These are phyloP conservation scores for Boloria selene DNA, from an alignment of 2,888 invertebrate species.

Conservation along the genomic window DNA sequence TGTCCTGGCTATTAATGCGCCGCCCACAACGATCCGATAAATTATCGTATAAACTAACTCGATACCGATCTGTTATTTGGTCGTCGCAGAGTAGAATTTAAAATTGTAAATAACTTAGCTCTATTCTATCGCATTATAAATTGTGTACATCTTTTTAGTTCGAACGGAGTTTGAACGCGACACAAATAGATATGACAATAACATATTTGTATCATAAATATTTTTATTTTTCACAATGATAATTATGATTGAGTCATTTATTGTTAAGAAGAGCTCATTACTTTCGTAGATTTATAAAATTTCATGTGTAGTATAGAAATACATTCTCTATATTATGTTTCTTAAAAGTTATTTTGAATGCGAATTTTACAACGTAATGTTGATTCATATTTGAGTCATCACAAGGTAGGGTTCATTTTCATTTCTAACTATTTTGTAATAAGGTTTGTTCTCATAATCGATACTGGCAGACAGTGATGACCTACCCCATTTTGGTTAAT, in stretches of 20 bases:
- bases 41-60: slow-evolving; percentile 48
- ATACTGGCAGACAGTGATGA: slow-evolving; percentile 27
- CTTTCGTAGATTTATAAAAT: background rate
- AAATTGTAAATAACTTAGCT: slow-evolving; percentile 38
- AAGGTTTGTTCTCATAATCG: background rate
- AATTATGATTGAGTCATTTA: slow-evolving; percentile 2
- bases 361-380: too few species aligned
- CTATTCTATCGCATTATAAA: slow-evolving; percentile 31
- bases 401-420: background rate
- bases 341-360: too few species aligned
- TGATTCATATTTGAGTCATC: background rate
- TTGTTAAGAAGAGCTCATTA: slow-evolving; percentile 1
- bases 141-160: slow-evolving; percentile 26
- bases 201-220: slow-evolving; percentile 19
- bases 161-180: background rate
- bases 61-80: slow-evolving; percentile 43
- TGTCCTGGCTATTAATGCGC: slow-evolving; percentile 48
- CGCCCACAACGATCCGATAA: slow-evolving; percentile 48
- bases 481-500: slow-evolving; percentile 49
- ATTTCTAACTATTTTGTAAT: too few species aligned
- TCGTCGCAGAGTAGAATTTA: slow-evolving; percentile 35
- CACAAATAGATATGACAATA: slow-evolving; percentile 16
- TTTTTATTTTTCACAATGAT: background rate
- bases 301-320: background rate
- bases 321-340: too few species aligned